These are phyloP conservation scores for Dexiosoma caninum DNA, from an alignment of 2,888 invertebrate species.

Conservation along the genomic window DNA sequence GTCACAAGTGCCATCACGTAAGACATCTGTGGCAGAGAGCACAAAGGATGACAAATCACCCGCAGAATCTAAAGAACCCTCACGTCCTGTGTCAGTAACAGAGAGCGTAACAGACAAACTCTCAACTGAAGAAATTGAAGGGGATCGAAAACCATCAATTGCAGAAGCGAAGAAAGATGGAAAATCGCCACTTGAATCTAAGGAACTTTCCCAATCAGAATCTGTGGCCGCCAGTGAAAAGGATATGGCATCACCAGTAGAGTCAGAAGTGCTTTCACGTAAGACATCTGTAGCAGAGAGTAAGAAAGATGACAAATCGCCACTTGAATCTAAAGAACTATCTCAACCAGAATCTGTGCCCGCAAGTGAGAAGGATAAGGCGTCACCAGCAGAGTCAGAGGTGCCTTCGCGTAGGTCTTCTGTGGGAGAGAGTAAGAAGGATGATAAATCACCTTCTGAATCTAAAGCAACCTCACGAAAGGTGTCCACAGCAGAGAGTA, in stretches of 20 bases:
- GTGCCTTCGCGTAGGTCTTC: constrained; percentile 47
- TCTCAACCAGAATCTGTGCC: constrained; percentile 50
- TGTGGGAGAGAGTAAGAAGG: constrained; percentile 2
- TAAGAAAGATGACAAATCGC: constrained; percentile 49
- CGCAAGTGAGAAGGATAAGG: constrained; percentile 40
- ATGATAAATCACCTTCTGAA: constrained; percentile 4
- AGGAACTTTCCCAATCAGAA: constrained; percentile 46
- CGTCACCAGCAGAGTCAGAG: constrained; percentile 35
- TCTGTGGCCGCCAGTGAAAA: constrained; percentile 55
- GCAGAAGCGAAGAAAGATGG: constrained; percentile 19
- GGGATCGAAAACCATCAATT: background rate
- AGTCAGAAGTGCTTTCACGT: constrained; percentile 1
- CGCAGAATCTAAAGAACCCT: constrained; percentile 27
- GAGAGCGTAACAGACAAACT: constrained; percentile 47
- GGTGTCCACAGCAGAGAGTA: constrained; percentile 12
- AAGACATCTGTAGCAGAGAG: constrained; percentile 11
- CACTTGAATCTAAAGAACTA: constrained; percentile 43
- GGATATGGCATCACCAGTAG: constrained; percentile 48
- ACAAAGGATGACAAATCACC: constrained; percentile 61
- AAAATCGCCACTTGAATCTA: constrained; percentile 30
- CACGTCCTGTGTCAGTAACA: constrained; percentile 5
- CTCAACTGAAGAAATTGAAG: constrained; percentile 11
- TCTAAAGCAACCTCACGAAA: constrained; percentile 37
- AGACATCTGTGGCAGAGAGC: constrained; percentile 53
- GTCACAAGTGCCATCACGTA: constrained; percentile 24